These are phyloP conservation scores for Rhinoptilus africanus DNA, from an alignment of 2,113 vertebrate genomes.

Conservation along the genomic window DNA sequence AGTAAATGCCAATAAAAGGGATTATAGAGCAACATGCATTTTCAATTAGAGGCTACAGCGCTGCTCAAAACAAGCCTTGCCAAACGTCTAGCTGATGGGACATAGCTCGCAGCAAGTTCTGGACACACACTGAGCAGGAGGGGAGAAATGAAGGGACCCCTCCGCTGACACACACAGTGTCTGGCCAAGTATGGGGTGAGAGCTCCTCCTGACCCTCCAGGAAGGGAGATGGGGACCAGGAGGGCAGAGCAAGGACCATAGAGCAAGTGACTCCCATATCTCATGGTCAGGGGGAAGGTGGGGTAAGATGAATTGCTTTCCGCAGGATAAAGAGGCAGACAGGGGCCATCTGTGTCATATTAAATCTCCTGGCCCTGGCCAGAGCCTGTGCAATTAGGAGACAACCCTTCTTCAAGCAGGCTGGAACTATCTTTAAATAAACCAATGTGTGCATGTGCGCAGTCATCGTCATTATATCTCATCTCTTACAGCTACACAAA, in stretches of 20 bases:
- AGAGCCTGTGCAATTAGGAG: neutral
- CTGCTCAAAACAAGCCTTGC: neutral
- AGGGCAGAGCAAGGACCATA: neutral
- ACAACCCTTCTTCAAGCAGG: neutral
- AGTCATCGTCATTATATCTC: neutral
- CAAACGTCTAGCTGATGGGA: neutral
- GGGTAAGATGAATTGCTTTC: neutral
- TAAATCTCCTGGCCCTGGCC: neutral
- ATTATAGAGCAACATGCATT: neutral
- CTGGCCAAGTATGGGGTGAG: neutral
- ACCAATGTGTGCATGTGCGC: accelerated
- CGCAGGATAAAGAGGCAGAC: neutral
- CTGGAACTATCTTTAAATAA: neutral
- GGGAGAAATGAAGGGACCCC: neutral
- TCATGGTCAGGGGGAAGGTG: neutral
- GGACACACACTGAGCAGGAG: neutral
- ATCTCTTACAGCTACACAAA: neutral
- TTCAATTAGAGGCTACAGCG: neutral
- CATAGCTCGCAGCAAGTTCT: neutral
- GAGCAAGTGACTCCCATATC: neutral
- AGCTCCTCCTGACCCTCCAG: neutral
- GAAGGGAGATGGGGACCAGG: neutral
- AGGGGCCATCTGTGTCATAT: neutral
- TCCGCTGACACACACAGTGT: accelerated
- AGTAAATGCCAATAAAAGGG: conserved; percentile 13